Evolutionary conservation across 2,888 invertebrate species (phyloP).

Genomic region (Macaria liturata): DNA sequence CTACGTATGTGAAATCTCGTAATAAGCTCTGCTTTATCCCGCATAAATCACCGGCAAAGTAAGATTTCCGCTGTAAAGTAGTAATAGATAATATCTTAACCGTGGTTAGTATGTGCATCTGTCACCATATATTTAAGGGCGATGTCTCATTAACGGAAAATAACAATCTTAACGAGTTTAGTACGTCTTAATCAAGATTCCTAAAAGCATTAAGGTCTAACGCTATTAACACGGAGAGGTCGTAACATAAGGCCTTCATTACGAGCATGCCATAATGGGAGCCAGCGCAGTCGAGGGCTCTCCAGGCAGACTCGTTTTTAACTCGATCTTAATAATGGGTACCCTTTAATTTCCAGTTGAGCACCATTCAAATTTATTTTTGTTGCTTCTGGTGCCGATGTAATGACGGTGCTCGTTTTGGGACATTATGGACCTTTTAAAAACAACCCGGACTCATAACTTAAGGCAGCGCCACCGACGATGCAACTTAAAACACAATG

Average conservation of each 20-base stretch:
- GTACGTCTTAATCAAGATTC: slow-evolving; percentile 57
- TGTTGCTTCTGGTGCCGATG: slow-evolving; percentile 28
- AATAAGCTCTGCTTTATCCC: too few relatives aligned
- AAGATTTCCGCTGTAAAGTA: slow-evolving; percentile 5
- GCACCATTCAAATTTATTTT: slow-evolving; percentile 34
- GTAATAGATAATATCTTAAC: slow-evolving; percentile 24
- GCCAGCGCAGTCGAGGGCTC: slow-evolving; percentile 52
- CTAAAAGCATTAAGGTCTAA: slow-evolving; percentile 53
- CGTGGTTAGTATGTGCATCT: slow-evolving; percentile 28
- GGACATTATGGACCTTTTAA: slow-evolving; percentile 13
- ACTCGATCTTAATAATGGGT: slow-evolving; percentile 61
- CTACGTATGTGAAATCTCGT: neutral
- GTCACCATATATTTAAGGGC: slow-evolving; percentile 25
- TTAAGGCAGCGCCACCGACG: neutral
- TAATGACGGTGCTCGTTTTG: slow-evolving; percentile 20
- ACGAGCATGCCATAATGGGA: slow-evolving; percentile 60
- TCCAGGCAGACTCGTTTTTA: slow-evolving; percentile 61
- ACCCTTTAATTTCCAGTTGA: slow-evolving; percentile 47
- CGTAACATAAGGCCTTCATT: slow-evolving; percentile 62
- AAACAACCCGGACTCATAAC: slow-evolving; percentile 4
- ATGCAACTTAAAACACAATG: neutral
- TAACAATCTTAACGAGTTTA: slow-evolving; percentile 39
- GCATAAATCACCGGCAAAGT: slow-evolving; percentile 4
- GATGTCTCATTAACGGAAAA: slow-evolving; percentile 35
- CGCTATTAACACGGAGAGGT: slow-evolving; percentile 52